These are phyloP conservation scores for Drosophila koepferae DNA, from an alignment of 2,888 invertebrate species.

Conservation along the genomic window DNA sequence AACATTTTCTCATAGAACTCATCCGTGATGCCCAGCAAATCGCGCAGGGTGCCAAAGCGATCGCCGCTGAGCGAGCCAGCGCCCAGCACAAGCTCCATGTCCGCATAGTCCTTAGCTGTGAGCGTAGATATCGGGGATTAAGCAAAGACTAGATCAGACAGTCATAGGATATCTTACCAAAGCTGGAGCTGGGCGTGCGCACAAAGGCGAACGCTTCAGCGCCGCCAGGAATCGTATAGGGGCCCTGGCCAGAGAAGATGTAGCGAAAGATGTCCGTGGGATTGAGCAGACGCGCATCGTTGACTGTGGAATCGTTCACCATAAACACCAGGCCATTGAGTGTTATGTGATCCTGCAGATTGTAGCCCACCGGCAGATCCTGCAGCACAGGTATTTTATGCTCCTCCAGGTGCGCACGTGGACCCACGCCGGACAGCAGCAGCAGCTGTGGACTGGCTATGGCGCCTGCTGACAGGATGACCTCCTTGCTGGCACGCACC, in stretches of 20 bases:
- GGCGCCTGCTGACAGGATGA: constrained; percentile 92
- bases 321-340: constrained; percentile 90
- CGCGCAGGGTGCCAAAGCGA: constrained; percentile 88
- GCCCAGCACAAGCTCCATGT: constrained; percentile 92
- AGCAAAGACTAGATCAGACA: not conserved
- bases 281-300: constrained; percentile 87
- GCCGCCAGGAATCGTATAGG: constrained; percentile 91
- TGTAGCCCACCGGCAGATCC: constrained; percentile 91
- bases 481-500: constrained; percentile 89
- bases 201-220: constrained; percentile 92
- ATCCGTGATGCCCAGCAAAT: constrained; percentile 87
- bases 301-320: constrained; percentile 89
- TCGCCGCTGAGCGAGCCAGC: constrained; percentile 92
- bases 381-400: constrained; percentile 88
- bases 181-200: constrained; percentile 87
- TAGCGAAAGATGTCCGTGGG: constrained; percentile 88
- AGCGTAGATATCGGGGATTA: not conserved
- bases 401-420: constrained; percentile 87
- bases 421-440: constrained; percentile 94
- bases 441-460: constrained; percentile 94
- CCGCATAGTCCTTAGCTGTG: constrained; percentile 87
- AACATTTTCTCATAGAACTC: constrained; percentile 85
- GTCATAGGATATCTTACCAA: constrained; percentile 59
- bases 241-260: constrained; percentile 88
- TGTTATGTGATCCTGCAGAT: constrained; percentile 93